Evolutionary conservation across 2,113 vertebrate species (phyloP).

Genomic region (Enhydra lutris): DNA sequence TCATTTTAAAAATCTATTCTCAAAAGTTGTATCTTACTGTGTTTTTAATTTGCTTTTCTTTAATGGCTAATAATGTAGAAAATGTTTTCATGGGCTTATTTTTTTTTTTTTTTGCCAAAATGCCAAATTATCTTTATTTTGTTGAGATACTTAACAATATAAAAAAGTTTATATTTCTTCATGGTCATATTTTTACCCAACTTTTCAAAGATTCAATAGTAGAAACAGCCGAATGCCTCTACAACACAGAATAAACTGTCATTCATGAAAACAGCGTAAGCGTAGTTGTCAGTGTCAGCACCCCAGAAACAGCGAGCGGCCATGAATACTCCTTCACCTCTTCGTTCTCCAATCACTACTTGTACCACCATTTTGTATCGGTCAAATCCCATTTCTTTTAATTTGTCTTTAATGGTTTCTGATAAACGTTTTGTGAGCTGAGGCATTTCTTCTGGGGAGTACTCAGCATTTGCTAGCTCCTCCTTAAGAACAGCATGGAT

Average conservation of each 20-base stretch:
- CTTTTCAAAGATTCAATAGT: conserved; percentile 84
- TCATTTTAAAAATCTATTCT: not conserved
- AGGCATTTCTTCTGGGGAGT: conserved; percentile 86
- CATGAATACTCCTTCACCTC: no score
- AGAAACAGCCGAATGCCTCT: conserved; percentile 94
- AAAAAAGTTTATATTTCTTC: conserved; percentile 59
- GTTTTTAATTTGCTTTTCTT: not conserved
- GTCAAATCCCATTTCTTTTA: no score
- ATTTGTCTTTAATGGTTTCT: conserved; percentile 89
- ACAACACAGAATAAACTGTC: conserved; percentile 95
- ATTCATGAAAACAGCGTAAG: no score
- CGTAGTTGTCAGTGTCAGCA: no score
- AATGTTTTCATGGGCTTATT: not conserved
- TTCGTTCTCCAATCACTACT: no score
- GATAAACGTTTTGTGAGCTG: conserved; percentile 85
- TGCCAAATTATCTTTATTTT: conserved; percentile 66
- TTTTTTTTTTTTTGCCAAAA: no score
- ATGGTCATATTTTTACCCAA: conserved; percentile 8
- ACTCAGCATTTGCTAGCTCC: conserved; percentile 83
- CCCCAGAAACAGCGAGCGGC: no score
- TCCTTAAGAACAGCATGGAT: conserved; percentile 89
- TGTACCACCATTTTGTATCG: no score
- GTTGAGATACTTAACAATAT: conserved; percentile 45
- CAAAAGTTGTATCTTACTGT: not conserved
- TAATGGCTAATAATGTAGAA: not conserved